Evolutionary conservation across 2,888 invertebrate genomes (phyloP), one percentile per base, ranked within the genome.

Genomic region (Cosmopolites sordidus): DNA sequence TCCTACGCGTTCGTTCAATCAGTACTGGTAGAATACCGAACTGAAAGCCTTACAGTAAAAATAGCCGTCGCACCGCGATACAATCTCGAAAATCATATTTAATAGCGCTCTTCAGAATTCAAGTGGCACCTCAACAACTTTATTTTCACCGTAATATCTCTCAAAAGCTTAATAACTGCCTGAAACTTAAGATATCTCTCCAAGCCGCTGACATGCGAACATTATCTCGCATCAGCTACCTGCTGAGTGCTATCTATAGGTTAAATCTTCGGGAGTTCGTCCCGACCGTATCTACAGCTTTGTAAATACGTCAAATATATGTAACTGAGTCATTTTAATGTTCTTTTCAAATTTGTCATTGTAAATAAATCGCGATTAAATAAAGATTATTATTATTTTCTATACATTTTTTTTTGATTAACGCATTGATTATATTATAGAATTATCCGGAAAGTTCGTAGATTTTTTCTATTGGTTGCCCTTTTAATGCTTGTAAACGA

Each of bases 121-220:
- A 56, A 56, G 56, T 56, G 51, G 42, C 51, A 51, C 55, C 48
- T 48, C 30, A 51, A 47, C 33, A 37, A 29, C 51, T 39, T 48
- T 55, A 55, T 55, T 51, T 51, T 43, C 41, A 56, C 43, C 43
- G 40, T 11, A 42, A 49, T 43, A 55, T 64, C 63, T 65, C 65
- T 65, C 63, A 66, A 64, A 65, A 62, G 63, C 64, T 61, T 64
- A 62, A 63, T 62, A 64, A 62, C 60, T 55, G 58, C 59, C 54
- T 55, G 57, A 62, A 57, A 61, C 55, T 60, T 40, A 59, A 61
- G 56, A 63, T 62, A 64, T 63, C 62, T 33, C 33, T n/a, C 33
- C 5, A 11, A 4, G n/a, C 33, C 65, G 64, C 64, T 66, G 67
- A 68, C 68, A 67, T 61, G 64, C 62, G 45, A 58, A 64, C 63